Evolutionary conservation across 2,888 invertebrate species (phyloP).

Genomic region (Cataglyphis livida): DNA sequence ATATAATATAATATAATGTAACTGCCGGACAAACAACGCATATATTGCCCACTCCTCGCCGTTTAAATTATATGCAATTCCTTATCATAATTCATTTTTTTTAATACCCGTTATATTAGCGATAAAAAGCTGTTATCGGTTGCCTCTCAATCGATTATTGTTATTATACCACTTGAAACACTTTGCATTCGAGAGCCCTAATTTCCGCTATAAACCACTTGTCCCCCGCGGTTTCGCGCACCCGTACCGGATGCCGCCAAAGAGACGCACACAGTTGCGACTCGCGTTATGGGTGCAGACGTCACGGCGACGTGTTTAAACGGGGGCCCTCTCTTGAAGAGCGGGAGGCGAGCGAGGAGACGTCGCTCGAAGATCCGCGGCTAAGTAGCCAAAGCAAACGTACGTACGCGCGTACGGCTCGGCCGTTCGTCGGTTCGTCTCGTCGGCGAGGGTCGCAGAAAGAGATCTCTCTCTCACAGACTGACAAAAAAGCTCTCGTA

Average conservation of each 20-base stretch:
- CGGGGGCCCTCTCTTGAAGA: slow-evolving; percentile 48
- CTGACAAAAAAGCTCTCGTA: slow-evolving; percentile 80
- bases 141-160: slow-evolving; percentile 38
- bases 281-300: not conserved
- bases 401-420: slow-evolving; percentile 52
- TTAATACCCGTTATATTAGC: not conserved
- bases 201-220: slow-evolving; percentile 48
- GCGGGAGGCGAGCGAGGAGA: slow-evolving; percentile 30
- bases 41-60: not conserved
- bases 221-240: slow-evolving; percentile 39
- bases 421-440: slow-evolving; percentile 50
- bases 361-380: slow-evolving; percentile 60
- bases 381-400: slow-evolving; percentile 74
- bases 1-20: not conserved
- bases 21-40: not conserved
- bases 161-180: slow-evolving; percentile 42
- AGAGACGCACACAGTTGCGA: slow-evolving; percentile 37
- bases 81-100: not conserved
- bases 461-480: slow-evolving; percentile 82
- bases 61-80: not conserved
- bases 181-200: slow-evolving; percentile 14
- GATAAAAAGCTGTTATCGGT: slow-evolving; percentile 2
- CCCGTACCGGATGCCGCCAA: slow-evolving; percentile 42
- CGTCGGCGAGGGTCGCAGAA: slow-evolving; percentile 80
- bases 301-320: slow-evolving; percentile 27